Percentiles rank a stretch among this genome's conserved stretches.
Conservation (phyloP, 2,888 invertebrate genomes). For the Heliconius charithonia region DNA sequence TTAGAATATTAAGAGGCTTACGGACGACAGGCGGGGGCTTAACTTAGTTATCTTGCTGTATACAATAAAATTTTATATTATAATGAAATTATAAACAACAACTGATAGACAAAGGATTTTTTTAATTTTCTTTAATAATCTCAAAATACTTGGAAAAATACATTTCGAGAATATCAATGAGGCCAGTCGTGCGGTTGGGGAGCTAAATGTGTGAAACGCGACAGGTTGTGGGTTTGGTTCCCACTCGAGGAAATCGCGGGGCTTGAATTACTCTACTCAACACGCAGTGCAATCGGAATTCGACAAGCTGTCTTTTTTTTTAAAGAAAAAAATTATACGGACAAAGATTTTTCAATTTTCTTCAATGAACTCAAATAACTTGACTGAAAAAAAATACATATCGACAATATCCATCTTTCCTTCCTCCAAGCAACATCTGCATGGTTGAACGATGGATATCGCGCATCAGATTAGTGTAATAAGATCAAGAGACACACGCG, state of each 20-base stretch:
- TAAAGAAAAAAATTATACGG: no score
- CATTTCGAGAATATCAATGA: not conserved
- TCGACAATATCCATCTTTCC: not conserved
- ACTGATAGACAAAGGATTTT: not conserved
- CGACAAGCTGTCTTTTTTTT: no score
- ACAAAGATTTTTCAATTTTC: not conserved
- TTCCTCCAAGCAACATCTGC: not conserved
- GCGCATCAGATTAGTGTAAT: conserved; percentile 41
- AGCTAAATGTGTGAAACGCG: no score
- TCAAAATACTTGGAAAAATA: not conserved
- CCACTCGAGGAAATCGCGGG: no score
- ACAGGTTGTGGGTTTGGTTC: no score
- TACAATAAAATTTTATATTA: conserved; percentile 23
- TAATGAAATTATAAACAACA: conserved; percentile 15
- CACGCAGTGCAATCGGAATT: no score
- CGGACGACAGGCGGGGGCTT: conserved; percentile 10
- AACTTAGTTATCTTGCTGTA: conserved; percentile 14
- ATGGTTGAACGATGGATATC: conserved; percentile 24
- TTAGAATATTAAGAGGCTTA: conserved; percentile 22
- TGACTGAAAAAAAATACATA: not conserved
- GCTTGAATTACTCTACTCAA: no score
- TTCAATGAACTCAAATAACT: not conserved
- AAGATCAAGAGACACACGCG: conserved; percentile 44
- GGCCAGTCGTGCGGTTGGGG: no score
- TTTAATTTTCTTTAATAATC: not conserved